Evolutionary conservation across 2,888 invertebrate species (phyloP).

Genomic region (Invenusta paracnida): DNA sequence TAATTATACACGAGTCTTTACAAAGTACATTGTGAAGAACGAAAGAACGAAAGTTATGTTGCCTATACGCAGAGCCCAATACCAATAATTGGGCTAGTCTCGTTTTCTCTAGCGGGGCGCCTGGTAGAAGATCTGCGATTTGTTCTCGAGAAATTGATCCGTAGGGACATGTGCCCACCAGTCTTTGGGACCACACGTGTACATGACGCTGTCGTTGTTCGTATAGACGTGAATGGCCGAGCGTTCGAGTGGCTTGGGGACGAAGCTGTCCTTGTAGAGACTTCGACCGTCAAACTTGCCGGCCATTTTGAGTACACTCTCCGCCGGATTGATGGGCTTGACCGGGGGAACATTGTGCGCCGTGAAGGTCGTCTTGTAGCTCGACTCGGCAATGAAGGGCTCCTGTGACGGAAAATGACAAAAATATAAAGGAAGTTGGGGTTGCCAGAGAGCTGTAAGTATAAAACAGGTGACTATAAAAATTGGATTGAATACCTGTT

Average conservation of each 20-base stretch:
- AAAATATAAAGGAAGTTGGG: too few relatives aligned
- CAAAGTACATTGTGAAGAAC: too few relatives aligned
- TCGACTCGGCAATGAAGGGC: neutral
- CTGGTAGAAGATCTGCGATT: neutral
- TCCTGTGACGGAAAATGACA: too few relatives aligned
- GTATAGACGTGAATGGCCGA: neutral
- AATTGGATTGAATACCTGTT: too few relatives aligned
- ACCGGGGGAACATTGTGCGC: neutral
- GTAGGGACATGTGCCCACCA: neutral
- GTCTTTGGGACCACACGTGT: neutral
- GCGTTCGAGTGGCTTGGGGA: neutral
- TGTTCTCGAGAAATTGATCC: neutral
- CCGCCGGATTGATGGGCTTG: neutral
- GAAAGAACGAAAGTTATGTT: neutral
- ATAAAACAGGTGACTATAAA: too few relatives aligned
- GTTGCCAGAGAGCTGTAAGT: too few relatives aligned
- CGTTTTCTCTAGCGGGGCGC: too few relatives aligned
- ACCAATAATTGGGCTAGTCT: too few relatives aligned
- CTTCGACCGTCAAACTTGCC: neutral
- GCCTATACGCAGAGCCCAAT: too few relatives aligned
- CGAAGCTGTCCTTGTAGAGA: neutral
- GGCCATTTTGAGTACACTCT: neutral
- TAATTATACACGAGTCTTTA: too few relatives aligned
- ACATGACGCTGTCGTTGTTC: neutral
- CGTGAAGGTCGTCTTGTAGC: neutral